Base-by-base conservation (phyloP, 2,888 invertebrate species). In the Drosophila borealis region DNA sequence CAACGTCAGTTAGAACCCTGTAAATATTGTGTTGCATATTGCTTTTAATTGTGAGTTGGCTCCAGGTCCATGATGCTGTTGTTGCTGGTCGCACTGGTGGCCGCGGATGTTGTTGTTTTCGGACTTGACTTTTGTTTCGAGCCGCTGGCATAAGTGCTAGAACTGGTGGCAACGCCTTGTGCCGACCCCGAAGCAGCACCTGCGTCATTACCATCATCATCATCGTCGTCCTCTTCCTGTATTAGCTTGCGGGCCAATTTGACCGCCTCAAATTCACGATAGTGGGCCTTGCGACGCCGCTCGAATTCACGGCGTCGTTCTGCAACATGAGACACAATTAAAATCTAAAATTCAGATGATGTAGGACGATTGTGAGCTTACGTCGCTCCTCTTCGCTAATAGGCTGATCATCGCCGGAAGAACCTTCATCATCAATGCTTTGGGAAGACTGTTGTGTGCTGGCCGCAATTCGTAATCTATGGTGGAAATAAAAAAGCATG, bases 231-330 rank as follows among this genome's bases (percentile, higher is more conserved):
- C 64, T 98, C 98, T 90, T 98, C 96, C 79, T 97, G 95, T 93
- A 98, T 95, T 77, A 98, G 93, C 92, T 98, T 96, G 82, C 98
- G 94, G 25, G 98, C 98, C 89, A 98, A 92, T 92, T 98, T 97
- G 8, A 99, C 96, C 0, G 98, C 98, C 93, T 98, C 96, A 92
- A 97, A 99, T 93, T 99, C 99, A 92, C 99, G 98, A 93, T 99
- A 99, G 90, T 99, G 99, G 86, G 96, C 96, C 94, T 98, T 99
- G 72, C 99, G 94, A 91, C 98, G 98, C 80, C 95, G 95, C 92
- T 98, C 98, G 90, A 99, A 99, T 70, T 95, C 95, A 88, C 95
- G 94, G 86, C 96, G 94, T 87, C 95, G 95, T 80, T 93, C 96
- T 95, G 86, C 41, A 89, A 88, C 13, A 41, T 0, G 50, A 68